These are phyloP conservation scores for Litocranius walleri DNA, from an alignment of 2,113 vertebrate genomes.

Conservation along the genomic window DNA sequence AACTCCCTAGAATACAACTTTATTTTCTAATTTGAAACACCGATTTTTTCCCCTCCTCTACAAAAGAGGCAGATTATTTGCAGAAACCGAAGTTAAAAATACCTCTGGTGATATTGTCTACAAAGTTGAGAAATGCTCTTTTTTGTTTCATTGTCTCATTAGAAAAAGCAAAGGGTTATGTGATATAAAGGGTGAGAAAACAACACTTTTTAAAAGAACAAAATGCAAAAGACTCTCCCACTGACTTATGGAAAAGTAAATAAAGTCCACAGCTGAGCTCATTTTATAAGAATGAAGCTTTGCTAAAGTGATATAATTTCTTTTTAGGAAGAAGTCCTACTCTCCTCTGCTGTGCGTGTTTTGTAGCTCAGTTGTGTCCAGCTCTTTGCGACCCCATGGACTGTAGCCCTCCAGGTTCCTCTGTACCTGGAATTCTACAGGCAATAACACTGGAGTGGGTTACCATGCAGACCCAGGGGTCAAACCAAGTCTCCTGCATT, in stretches of 20 bases:
- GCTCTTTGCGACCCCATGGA: background rate
- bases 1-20: background rate
- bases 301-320: background rate
- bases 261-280: background rate
- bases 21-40: background rate
- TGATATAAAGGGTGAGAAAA: slow-evolving; percentile 18
- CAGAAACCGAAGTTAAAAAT: slow-evolving; percentile 30
- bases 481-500: background rate
- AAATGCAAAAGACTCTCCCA: background rate
- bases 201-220: slow-evolving; percentile 9
- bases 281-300: slow-evolving; percentile 21
- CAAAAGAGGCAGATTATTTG: background rate
- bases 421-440: background rate
- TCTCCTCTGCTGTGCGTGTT: background rate
- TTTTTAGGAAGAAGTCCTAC: background rate
- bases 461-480: background rate
- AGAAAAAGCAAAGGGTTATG: background rate
- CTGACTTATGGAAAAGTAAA: background rate
- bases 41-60: background rate
- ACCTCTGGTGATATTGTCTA: slow-evolving; percentile 26
- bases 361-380: background rate
- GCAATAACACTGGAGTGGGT: background rate
- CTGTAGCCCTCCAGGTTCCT: background rate
- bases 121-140: slow-evolving; percentile 18
- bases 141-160: slow-evolving; percentile 1